Conservation (phyloP, 2,113 vertebrate species). For the Nestor notabilis region DNA sequence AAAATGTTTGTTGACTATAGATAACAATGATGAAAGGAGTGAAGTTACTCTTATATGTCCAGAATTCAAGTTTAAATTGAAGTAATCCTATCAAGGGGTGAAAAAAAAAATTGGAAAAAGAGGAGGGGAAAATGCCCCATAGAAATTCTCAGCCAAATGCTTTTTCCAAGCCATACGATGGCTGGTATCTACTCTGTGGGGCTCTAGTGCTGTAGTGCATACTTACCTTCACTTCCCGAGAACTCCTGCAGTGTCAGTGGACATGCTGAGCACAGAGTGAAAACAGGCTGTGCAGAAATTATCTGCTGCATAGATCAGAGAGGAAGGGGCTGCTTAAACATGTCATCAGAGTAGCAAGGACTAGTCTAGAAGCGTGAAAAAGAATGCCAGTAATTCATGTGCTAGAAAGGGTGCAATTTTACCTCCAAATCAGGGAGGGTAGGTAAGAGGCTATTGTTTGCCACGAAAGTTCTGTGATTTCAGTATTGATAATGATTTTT, state of each 20-base stretch:
- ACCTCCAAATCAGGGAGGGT: background rate
- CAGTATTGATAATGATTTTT: background rate
- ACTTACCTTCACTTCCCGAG: background rate
- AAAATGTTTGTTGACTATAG: background rate
- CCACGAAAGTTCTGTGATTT: background rate
- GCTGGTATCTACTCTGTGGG: background rate
- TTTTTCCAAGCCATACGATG: background rate
- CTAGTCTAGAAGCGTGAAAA: background rate
- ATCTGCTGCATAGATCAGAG: constrained; percentile 21
- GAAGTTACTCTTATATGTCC: background rate
- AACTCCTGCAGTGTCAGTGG: constrained; percentile 10
- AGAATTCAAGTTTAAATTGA: background rate
- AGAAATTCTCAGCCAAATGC: background rate
- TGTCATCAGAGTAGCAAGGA: background rate
- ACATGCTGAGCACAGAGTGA: constrained; percentile 24
- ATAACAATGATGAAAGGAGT: background rate
- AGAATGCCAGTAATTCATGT: background rate
- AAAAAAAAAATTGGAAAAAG: background rate
- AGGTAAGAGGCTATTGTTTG: background rate
- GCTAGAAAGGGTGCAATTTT: background rate
- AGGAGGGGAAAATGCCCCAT: background rate
- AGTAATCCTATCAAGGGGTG: background rate
- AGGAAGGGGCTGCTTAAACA: background rate
- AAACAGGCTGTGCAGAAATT: constrained; percentile 30
- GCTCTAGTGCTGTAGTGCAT: background rate